Evolutionary conservation across 2,888 invertebrate species (phyloP), one percentile per base, ranked within the genome.

Genomic region (Drosophila flavopinicola): DNA sequence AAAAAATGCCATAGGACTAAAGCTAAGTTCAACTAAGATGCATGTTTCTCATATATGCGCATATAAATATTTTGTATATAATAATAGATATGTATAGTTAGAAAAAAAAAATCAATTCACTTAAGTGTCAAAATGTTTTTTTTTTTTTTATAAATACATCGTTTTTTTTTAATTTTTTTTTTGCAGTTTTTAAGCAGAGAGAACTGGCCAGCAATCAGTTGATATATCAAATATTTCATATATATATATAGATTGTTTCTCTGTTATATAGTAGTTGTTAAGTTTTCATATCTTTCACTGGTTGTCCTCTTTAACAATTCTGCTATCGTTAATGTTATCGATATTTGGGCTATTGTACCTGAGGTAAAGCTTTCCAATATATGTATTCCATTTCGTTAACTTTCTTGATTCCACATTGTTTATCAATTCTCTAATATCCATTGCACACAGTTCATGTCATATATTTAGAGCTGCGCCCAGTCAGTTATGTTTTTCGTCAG

Each of bases 21-120:
- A 59, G 53, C 82, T 78, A 74, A 52, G 64, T 71, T 85, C 57
- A 66, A 84, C 78, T 76, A 70, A 57, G 66, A 53, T 64, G 41
- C 29, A 44, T 44, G 24, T 60, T 60, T 37, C 15, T 30, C 11
- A 1, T 33, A 27, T 39, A 20, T 24, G 30, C 44, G 6, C 27
- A 29, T 38, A 51, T 48, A 38, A 24, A 48, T 66, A 66, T 7
- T 24, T 15, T 33, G 1, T 58, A 27, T 38, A 23, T 44, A 39
- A 27, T 39, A 60, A 59, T 45, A 39, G 27, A 47, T 60, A 48
- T 59, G 32, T 59, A 54, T 29, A 64, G 49, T 48, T 35, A 51
- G 37, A 45, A 27, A 66, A 48, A 33, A 59, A 54, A 64, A 61
- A 44, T 27, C 11, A 24, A 20, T 72, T 61, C 30, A 61, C 66